phyloP scores from a whole-genome alignment of 1,140 invertebrate species.

The Drosophila cardini region DNA sequence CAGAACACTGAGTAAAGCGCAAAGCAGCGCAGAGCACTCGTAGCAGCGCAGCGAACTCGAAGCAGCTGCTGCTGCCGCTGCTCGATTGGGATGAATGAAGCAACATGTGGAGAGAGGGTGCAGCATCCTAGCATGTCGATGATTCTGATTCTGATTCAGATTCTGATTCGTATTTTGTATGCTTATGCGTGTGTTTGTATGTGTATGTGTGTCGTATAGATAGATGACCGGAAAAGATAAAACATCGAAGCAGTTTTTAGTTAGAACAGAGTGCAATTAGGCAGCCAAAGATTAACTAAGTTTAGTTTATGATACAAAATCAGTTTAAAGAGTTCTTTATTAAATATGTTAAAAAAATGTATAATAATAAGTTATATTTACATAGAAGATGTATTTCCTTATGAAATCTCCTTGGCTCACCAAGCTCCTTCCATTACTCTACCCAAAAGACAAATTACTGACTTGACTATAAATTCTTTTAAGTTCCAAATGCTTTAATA shows the following conservation, averaged over 20 bases:
- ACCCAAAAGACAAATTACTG: no score
- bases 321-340: no score
- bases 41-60: no score
- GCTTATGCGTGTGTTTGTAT: slow-evolving; percentile 8
- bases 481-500: no score
- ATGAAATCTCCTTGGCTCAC: neutral
- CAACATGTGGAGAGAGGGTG: slow-evolving; percentile 70
- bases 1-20: no score
- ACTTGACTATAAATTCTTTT: no score
- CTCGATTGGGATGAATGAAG: slow-evolving; percentile 73
- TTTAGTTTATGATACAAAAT: no score
- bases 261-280: slow-evolving; percentile 46
- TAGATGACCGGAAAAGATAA: slow-evolving; percentile 82
- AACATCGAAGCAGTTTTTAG: slow-evolving; percentile 58
- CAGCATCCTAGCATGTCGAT: slow-evolving; percentile 39
- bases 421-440: no score
- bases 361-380: slow-evolving; percentile 4
- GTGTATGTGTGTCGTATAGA: slow-evolving; percentile 56
- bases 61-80: neutral
- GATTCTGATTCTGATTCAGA: slow-evolving; percentile 32
- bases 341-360: neutral
- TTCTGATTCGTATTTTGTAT: slow-evolving; percentile 40
- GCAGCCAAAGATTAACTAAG: neutral
- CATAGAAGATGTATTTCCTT: neutral
- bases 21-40: no score